These are phyloP conservation scores for Dendrocopos noguchii DNA, from an alignment of 2,113 vertebrate species.

Conservation along the genomic window DNA sequence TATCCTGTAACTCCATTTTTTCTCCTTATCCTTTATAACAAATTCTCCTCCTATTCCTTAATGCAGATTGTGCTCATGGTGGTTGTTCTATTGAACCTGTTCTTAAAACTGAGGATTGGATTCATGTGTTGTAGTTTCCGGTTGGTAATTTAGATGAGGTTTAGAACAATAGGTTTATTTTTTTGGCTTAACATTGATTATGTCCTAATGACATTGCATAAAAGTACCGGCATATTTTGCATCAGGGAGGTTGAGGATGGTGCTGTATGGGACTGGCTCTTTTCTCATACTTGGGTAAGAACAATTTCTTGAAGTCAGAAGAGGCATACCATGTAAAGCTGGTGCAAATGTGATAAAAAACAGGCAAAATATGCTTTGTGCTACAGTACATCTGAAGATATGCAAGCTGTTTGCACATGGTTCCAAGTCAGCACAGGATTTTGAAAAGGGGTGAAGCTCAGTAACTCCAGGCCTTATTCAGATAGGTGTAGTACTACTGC, in stretches of 20 bases:
- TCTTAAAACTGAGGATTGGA: neutral
- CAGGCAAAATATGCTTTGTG: neutral
- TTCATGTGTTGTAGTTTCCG: neutral
- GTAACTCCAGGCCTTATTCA: neutral
- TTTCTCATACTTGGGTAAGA: neutral
- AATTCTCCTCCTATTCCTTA: slow-evolving; percentile 1
- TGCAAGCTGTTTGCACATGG: neutral
- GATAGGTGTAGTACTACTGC: neutral
- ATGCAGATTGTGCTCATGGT: neutral
- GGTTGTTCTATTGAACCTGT: neutral
- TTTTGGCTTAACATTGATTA: neutral
- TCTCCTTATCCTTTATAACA: neutral
- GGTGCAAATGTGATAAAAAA: neutral
- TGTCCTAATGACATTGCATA: neutral
- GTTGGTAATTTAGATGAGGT: neutral
- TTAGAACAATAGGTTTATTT: neutral
- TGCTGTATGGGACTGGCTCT: neutral
- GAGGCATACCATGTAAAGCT: neutral
- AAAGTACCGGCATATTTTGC: neutral
- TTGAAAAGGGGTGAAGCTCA: neutral
- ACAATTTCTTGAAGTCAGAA: neutral
- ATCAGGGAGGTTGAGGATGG: neutral
- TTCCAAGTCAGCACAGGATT: neutral
- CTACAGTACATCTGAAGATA: neutral
- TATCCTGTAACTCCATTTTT: neutral